These are phyloP conservation scores for Zelostemma sp. DNA, from an alignment of 1,140 invertebrate genomes.

Conservation along the genomic window DNA sequence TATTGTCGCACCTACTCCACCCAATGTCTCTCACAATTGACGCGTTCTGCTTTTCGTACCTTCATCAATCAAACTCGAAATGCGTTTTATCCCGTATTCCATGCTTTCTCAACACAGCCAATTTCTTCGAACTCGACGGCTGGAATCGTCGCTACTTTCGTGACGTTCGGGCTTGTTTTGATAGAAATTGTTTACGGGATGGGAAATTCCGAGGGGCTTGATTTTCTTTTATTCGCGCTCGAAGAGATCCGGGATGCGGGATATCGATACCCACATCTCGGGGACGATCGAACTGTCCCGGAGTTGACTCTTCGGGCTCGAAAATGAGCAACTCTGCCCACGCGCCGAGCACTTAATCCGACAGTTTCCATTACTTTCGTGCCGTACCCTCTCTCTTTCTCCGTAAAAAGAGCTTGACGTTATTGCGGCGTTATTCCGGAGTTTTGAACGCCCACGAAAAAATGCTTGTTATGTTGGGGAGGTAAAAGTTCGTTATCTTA, in stretches of 20 bases:
- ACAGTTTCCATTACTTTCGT: constrained; percentile 33
- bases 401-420: constrained; percentile 29
- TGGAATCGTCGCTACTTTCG: too few species aligned
- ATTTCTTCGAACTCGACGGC: too few species aligned
- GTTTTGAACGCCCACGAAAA: constrained; percentile 32
- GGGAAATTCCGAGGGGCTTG: neutral
- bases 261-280: constrained; percentile 13
- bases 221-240: constrained; percentile 13
- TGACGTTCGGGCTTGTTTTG: too few species aligned
- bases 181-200: neutral
- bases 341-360: constrained; percentile 21
- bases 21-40: too few species aligned
- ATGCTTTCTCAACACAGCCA: too few species aligned
- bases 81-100: too few species aligned
- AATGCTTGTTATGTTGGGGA: constrained; percentile 18
- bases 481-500: constrained; percentile 9
- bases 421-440: constrained; percentile 14
- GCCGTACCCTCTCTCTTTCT: constrained; percentile 26
- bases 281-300: constrained; percentile 20
- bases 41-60: too few species aligned
- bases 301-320: constrained; percentile 30
- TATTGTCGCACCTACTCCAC: too few species aligned
- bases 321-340: constrained; percentile 35
- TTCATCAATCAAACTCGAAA: too few species aligned
- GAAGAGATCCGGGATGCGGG: constrained; percentile 22